These are phyloP conservation scores for Gymnothorax javanicus DNA, from an alignment of 2,797 vertebrate genomes.

Conservation along the genomic window DNA sequence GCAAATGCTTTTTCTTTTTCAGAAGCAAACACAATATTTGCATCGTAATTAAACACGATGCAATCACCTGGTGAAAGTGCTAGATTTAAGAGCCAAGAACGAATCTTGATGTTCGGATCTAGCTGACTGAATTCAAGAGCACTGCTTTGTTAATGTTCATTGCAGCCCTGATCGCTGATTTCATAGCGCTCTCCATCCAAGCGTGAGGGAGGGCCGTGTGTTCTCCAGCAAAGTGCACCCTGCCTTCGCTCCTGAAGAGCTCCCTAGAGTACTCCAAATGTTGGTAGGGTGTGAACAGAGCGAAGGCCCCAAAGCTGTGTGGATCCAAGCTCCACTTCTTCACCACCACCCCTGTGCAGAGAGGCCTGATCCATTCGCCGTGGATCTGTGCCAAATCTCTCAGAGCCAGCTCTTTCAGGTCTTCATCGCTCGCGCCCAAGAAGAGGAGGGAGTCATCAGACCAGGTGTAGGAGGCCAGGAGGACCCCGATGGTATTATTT, in stretches of 20 bases:
- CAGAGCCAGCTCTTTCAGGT: conserved; percentile 69
- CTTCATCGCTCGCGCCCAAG: conserved; percentile 65
- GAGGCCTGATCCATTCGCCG: conserved; percentile 65
- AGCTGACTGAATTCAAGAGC: no score
- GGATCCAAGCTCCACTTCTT: conserved; percentile 81
- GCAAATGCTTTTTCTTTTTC: no score
- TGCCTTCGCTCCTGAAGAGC: conserved; percentile 69
- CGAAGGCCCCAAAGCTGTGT: conserved; percentile 73
- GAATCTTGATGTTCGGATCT: no score
- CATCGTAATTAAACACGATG: no score
- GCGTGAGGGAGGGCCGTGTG: conserved; percentile 79
- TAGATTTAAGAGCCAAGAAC: no score
- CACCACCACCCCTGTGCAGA: conserved; percentile 73
- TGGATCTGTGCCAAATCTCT: conserved; percentile 78
- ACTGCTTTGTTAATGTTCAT: conserved; percentile 53
- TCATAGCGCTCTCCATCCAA: conserved; percentile 85
- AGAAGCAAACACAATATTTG: no score
- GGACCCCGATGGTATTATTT: conserved; percentile 63
- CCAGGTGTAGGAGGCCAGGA: conserved; percentile 82
- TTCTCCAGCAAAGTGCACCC: conserved; percentile 81
- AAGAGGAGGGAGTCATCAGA: conserved; percentile 76
- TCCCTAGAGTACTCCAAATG: conserved; percentile 60
- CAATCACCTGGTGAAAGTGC: no score
- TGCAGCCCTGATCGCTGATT: conserved; percentile 79
- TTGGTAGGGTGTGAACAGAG: conserved; percentile 77